Evolutionary conservation across 2,113 vertebrate species (phyloP).

Genomic region (Carollia perspicillata): DNA sequence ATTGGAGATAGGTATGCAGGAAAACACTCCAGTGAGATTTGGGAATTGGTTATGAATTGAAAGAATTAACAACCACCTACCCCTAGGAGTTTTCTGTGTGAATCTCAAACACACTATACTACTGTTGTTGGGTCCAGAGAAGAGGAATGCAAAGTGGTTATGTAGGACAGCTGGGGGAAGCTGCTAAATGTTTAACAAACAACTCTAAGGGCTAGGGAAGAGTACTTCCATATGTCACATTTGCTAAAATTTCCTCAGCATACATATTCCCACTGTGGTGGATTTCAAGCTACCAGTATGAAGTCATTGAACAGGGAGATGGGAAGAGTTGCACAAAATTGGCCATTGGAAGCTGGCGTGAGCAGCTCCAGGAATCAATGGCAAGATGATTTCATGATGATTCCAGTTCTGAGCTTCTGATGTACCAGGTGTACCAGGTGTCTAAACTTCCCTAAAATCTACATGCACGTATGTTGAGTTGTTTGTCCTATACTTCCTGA

Average conservation of each 20-base stretch:
- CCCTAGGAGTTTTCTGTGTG: neutral
- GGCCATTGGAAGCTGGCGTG: too few species aligned
- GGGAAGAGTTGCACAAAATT: neutral
- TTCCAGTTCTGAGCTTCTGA: neutral
- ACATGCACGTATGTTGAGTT: neutral
- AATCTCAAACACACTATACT: neutral
- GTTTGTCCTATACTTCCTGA: neutral
- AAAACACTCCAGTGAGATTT: neutral
- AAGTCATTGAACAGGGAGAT: neutral
- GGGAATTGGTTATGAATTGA: neutral
- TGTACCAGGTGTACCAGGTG: too few species aligned
- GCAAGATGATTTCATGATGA: too few species aligned
- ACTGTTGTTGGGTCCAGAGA: neutral
- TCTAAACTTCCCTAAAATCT: neutral
- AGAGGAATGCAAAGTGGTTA: neutral
- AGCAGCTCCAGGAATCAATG: neutral
- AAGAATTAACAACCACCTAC: neutral
- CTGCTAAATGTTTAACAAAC: neutral
- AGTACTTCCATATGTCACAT: neutral
- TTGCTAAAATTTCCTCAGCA: neutral
- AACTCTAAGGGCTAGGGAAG: too few species aligned
- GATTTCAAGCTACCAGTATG: neutral
- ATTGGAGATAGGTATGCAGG: neutral
- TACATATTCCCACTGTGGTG: fast-evolving
- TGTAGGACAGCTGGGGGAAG: neutral